Base-by-base conservation (phyloP, 2,797 vertebrate genomes). In the Lepilemur septentrionalis region DNA sequence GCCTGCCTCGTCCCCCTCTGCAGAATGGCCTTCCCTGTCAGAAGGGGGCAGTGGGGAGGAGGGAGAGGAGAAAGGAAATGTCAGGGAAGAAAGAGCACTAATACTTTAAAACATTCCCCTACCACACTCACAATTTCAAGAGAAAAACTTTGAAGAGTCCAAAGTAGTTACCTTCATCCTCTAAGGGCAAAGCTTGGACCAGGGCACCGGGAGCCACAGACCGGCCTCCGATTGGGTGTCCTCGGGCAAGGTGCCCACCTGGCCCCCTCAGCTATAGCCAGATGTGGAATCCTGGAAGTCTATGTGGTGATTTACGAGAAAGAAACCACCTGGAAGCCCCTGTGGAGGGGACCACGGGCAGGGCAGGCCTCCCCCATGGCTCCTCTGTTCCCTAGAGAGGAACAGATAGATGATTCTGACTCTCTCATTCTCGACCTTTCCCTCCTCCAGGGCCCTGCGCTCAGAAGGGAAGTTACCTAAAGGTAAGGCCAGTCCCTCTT, bases 361-460 rank as follows among this genome's bases (percentile, higher is more conserved):
- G 17, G 35, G 11, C 15, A 12, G 23, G 46, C 78, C 30, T 84
- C 63, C 7, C 28, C 55, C 50, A 57, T n/a, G 65, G 32, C 50
- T 41, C 48, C 18, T 89, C 30, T 41, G 3, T 35, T 38, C 20
- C 38, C 59, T 52, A 35, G 38, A 38, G 32, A 57, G 28, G 20
- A 55, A 35, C 2, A 22, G 5, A 7, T 22, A 22, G 5, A 7
- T 22, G 3, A 28, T 30, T 55, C 41, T 35, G n/a, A 15, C 46
- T 2, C 32, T 93, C 12, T 97, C 41, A 97, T 43, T 18, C 14
- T 18, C 18, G 5, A 79, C 5, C 97, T 89, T 76, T 90, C 86
- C 86, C 93, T 97, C 82, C 89, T 76, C 91, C 98, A 99, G 99
- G 97, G 98, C 98, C 97, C 98, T 99, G 48, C 98, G 98, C 79